Evolutionary conservation across 1,140 invertebrate species (phyloP).

Genomic region (Drosophila cardini): DNA sequence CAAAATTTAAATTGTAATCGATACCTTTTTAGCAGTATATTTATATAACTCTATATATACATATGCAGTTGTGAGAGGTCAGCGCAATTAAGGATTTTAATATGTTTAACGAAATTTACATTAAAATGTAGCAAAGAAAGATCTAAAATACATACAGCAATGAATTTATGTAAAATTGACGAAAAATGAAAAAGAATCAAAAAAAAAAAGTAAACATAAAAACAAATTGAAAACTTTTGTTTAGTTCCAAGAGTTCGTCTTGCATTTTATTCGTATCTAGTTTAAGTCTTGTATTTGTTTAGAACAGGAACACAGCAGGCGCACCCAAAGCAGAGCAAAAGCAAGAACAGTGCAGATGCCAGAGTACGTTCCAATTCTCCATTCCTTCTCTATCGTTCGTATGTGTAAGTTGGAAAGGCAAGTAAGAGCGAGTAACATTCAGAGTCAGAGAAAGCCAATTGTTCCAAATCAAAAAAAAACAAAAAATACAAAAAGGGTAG

Average conservation of each 20-base stretch:
- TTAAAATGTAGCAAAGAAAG: slow-evolving; percentile 75
- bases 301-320: slow-evolving; percentile 32
- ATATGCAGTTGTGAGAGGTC: slow-evolving; percentile 62
- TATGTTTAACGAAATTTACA: slow-evolving; percentile 75
- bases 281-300: slow-evolving; percentile 40
- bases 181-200: slow-evolving; percentile 18
- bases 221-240: slow-evolving; percentile 42
- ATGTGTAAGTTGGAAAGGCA: slow-evolving; percentile 43
- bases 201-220: slow-evolving; percentile 33
- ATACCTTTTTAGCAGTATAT: slow-evolving; percentile 69
- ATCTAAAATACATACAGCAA: slow-evolving; percentile 65
- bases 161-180: slow-evolving; percentile 61
- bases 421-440: slow-evolving; percentile 25
- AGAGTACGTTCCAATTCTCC: slow-evolving; percentile 23
- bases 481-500: slow-evolving; percentile 22
- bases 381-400: neutral
- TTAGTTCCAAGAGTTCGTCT: slow-evolving; percentile 44
- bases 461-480: no score
- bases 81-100: slow-evolving; percentile 65
- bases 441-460: slow-evolving; percentile 46
- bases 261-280: slow-evolving; percentile 41
- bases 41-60: no score
- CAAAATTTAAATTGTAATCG: slow-evolving; percentile 65
- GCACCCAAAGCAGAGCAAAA: neutral
- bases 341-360: slow-evolving; percentile 39